phyloP scores from a whole-genome alignment of 2,888 invertebrate genomes.

The Bellardia pandia region DNA sequence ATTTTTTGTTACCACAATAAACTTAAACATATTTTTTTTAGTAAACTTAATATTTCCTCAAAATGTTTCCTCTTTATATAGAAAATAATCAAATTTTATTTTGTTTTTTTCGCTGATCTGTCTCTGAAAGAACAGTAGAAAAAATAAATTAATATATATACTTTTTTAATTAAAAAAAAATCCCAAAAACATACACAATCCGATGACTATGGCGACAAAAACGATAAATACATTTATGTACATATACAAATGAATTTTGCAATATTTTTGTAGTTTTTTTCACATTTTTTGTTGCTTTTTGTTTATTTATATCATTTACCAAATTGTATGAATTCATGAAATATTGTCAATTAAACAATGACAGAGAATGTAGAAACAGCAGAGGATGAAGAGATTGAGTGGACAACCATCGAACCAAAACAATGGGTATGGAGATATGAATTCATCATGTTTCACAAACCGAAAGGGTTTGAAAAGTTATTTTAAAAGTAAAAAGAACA shows the following conservation, averaged over 20 bases:
- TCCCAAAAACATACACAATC: not conserved
- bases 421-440: constrained; percentile 55
- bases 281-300: not conserved
- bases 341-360: constrained; percentile 71
- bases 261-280: not conserved
- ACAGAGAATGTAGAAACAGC: not conserved
- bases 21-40: too few species aligned
- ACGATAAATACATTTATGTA: constrained; percentile 51
- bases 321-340: constrained; percentile 67
- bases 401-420: constrained; percentile 46
- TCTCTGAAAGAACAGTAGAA: constrained; percentile 17
- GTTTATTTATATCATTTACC: constrained; percentile 58
- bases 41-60: too few species aligned
- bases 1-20: too few species aligned
- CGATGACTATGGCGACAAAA: constrained; percentile 58
- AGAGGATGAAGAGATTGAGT: constrained; percentile 25
- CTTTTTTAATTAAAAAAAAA: constrained; percentile 27
- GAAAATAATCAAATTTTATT: not conserved
- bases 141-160: constrained; percentile 30
- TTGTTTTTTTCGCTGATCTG: not conserved
- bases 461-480: not conserved
- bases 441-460: constrained; percentile 49
- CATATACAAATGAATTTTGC: constrained; percentile 58
- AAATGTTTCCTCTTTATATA: too few species aligned
- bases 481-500: not conserved